Conservation (phyloP, 2,113 vertebrate genomes). For the Pedetes capensis region DNA sequence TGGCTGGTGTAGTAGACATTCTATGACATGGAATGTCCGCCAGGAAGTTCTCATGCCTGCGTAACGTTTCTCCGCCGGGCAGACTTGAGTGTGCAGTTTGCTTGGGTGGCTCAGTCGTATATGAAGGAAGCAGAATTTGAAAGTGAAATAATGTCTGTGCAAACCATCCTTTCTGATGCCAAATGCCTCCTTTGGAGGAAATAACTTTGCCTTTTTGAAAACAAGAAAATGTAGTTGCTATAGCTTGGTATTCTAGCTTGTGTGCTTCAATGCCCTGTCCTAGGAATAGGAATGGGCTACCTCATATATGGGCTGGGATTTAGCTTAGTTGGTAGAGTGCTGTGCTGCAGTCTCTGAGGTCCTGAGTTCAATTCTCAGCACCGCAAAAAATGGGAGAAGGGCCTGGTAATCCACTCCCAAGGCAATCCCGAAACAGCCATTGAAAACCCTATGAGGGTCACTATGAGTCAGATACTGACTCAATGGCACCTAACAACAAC, state of each 20-base stretch:
- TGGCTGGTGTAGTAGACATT: background rate
- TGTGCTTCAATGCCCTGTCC: background rate
- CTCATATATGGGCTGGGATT: background rate
- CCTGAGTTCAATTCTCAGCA: too few relatives aligned
- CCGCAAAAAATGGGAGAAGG: too few relatives aligned
- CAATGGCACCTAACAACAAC: too few relatives aligned
- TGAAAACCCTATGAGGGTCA: too few relatives aligned
- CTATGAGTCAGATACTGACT: too few relatives aligned
- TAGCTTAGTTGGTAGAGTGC: too few relatives aligned
- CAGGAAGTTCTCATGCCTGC: background rate
- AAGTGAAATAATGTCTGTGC: background rate
- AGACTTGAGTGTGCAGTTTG: too few relatives aligned
- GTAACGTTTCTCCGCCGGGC: background rate
- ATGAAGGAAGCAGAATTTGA: background rate
- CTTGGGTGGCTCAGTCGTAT: background rate
- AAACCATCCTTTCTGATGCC: background rate
- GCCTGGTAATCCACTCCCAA: too few relatives aligned
- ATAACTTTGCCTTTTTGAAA: background rate
- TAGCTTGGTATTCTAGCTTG: background rate
- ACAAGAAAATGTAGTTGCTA: background rate
- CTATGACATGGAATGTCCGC: background rate
- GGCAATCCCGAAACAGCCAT: too few relatives aligned
- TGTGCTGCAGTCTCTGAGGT: too few relatives aligned
- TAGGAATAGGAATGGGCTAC: background rate
- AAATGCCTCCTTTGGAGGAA: background rate